These are phyloP conservation scores for Mythimna albipuncta DNA, from an alignment of 2,888 invertebrate genomes.

Conservation along the genomic window DNA sequence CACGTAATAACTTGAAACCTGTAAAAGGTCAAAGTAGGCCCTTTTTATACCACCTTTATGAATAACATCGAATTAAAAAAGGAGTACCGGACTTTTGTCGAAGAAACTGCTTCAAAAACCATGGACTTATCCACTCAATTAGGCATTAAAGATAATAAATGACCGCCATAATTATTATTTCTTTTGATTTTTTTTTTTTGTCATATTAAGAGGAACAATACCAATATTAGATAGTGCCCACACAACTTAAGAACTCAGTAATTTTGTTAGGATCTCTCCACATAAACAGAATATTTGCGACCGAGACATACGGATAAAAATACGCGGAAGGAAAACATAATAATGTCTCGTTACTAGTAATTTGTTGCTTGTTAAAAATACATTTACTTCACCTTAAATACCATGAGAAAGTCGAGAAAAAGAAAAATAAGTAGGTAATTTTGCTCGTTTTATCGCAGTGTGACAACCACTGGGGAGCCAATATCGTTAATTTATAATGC, in stretches of 20 bases:
- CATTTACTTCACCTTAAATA: constrained; percentile 49
- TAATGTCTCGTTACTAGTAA: constrained; percentile 48
- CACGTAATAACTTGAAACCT: too few species aligned
- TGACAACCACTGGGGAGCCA: constrained; percentile 27
- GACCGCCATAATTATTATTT: neutral
- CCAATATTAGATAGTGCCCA: constrained; percentile 29
- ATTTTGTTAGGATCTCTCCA: constrained; percentile 54
- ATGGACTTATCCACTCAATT: neutral
- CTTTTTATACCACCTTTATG: neutral
- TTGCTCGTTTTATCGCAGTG: constrained; percentile 41
- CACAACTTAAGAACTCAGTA: constrained; percentile 65
- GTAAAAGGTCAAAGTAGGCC: too few species aligned
- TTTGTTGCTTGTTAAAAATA: constrained; percentile 56
- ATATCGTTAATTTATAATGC: constrained; percentile 50
- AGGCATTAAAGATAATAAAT: neutral
- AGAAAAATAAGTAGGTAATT: constrained; percentile 27
- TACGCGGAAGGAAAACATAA: neutral
- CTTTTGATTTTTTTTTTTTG: neutral
- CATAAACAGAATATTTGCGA: constrained; percentile 19
- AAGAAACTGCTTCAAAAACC: neutral
- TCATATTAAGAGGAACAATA: neutral
- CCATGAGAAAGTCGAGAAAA: constrained; percentile 36
- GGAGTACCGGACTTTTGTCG: neutral
- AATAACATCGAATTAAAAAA: neutral
- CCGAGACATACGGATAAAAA: constrained; percentile 5